phyloP scores from a whole-genome alignment of 92 coral and sea anemone species.

The Phenganax subtilis region DNA sequence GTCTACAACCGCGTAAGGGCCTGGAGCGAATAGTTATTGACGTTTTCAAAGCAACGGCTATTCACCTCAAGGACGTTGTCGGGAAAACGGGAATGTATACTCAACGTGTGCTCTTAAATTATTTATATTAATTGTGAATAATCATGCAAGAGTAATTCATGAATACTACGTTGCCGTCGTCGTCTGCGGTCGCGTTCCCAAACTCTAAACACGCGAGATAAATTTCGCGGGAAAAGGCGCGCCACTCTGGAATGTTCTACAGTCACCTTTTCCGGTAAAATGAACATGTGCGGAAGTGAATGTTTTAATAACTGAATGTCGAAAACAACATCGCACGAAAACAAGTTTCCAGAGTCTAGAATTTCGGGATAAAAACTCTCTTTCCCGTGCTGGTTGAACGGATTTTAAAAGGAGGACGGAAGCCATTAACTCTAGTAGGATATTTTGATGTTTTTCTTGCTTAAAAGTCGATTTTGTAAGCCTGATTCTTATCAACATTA shows the following conservation, averaged over 20 bases:
- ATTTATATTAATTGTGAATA: not conserved
- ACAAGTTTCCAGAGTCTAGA: not conserved
- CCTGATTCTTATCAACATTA: not conserved
- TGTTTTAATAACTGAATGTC: not conserved
- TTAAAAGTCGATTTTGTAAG: constrained; percentile 5
- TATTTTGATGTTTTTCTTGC: not conserved
- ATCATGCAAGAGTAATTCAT: not conserved
- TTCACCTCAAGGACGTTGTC: too few relatives aligned
- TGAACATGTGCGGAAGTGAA: constrained; percentile 13
- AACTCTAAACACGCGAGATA: not conserved
- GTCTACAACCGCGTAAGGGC: too few relatives aligned
- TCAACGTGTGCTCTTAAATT: too few relatives aligned
- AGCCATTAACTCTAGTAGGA: not conserved
- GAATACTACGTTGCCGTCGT: not conserved
- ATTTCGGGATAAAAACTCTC: not conserved
- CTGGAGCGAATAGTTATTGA: too few relatives aligned
- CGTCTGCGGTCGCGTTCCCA: not conserved
- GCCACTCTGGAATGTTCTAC: constrained; percentile 17
- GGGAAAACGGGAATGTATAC: too few relatives aligned
- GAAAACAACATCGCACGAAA: not conserved
- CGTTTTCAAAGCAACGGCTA: too few relatives aligned
- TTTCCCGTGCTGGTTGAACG: not conserved
- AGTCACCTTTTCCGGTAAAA: constrained; percentile 18
- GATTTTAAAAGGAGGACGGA: not conserved
- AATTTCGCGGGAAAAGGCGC: constrained; percentile 26